Evolutionary conservation across 2,888 invertebrate genomes (phyloP), one percentile per base, ranked within the genome.

Genomic region (Nemapogon koenigi): DNA sequence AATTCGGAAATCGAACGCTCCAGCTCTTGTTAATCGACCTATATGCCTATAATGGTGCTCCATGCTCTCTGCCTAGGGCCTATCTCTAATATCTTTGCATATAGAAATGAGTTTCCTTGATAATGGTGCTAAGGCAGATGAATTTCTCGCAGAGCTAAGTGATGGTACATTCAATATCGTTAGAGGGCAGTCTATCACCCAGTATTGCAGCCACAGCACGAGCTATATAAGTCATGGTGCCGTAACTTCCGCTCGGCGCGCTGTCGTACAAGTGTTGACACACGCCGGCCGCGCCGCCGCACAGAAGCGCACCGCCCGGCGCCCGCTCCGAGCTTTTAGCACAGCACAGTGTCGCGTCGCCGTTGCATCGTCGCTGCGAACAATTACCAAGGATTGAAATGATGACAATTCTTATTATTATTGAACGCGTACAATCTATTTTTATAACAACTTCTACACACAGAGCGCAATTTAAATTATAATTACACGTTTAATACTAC

Each of bases 261-360:
- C 93, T 94, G 73, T 99, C 98, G 66, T 97, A 98, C 64, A 99
- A 90, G 66, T 97, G 95, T 66, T 94, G 91, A 67, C 98, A 98
- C 46, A 99, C 91, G 49, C 91, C 93, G 1, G 94, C 95, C 17
- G 97, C 94, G 37, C 97, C 97, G 38, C 92, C 91, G 62, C 97
- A 97, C 25, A 91, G 71, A 19, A 90, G 67, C 43, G 86, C 84
- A 2, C 88, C 88, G 37, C 82, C 48, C 81, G 78, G n/a, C n/a
- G n/a, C n/a, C n/a, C n/a, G n/a, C n/a, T n/a, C n/a, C n/a, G 0
- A 39, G 18, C 16, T 66, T n/a, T 92, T 91, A 3, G 92, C 94
- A 73, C 97, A 97, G 64, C 97, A 97, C 10, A 95, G 73, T 1
- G 94, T 93, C 3, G 96, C 95, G 67, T 97, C 94, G 16, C 97